Evolutionary conservation across 2,888 invertebrate genomes (phyloP).

Genomic region (Hetaerina titia): DNA sequence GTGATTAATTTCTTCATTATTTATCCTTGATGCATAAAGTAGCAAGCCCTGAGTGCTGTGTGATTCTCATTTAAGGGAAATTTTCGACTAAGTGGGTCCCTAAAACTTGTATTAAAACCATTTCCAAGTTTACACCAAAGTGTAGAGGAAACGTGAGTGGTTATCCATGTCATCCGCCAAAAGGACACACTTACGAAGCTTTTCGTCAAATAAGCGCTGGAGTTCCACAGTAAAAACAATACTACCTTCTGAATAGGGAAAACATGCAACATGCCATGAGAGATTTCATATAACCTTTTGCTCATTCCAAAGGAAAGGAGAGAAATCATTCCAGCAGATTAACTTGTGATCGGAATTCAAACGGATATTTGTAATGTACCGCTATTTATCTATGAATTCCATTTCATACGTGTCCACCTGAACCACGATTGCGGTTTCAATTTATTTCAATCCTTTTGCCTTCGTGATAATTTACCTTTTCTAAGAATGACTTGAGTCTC

Average conservation of each 20-base stretch:
- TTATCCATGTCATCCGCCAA: neutral
- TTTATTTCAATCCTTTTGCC: no score
- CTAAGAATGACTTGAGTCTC: no score
- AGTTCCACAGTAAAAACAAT: neutral
- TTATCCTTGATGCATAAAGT: neutral
- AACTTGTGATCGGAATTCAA: neutral
- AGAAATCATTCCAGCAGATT: neutral
- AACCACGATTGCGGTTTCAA: no score
- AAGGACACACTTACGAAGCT: neutral
- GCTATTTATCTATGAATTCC: neutral
- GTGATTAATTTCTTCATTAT: neutral
- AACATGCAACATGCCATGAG: neutral
- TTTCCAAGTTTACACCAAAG: neutral
- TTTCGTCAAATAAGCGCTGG: neutral
- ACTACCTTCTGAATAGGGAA: neutral
- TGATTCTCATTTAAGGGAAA: neutral
- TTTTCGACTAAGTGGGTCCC: neutral
- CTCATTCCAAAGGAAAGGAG: neutral
- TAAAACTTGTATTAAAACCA: neutral
- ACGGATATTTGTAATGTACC: neutral
- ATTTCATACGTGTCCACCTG: no score
- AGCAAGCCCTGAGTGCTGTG: neutral
- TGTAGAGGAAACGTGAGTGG: neutral
- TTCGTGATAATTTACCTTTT: no score
- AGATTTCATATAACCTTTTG: neutral